Evolutionary conservation across 1,140 invertebrate species (phyloP), one percentile per base, ranked within the genome.

Genomic region (Bombus waltoni): DNA sequence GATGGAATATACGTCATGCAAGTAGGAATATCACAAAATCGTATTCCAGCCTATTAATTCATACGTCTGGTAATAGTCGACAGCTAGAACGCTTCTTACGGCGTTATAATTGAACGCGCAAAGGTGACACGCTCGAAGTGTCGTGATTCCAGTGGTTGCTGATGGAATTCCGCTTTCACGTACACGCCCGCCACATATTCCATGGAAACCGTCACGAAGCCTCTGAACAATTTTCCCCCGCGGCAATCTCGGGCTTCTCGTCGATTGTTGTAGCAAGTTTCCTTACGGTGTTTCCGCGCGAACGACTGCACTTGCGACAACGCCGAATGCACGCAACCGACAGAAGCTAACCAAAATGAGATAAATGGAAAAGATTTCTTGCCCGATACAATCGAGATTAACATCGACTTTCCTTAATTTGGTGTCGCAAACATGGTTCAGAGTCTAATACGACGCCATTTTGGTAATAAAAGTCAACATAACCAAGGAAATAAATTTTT

Each of bases 141-240:
- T 72, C 83, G 76, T 42, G 83, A 85, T 80, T 85, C 77, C 77
- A 28, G 83, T 22, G 83, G 83, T 80, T 62, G 53, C 77, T 44
- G 53, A 47, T 47, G 83, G 83, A 85, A 85, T 85, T 80, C 77
- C 83, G 57, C 32, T 65, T 80, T 40, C 76, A 25, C 66, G 66
- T 75, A 57, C 78, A 81, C 84, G 28, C 59, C 1, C 71, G 84
- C 44, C 70, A 42, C 85, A 74, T 82, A 73, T 68, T 68, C 73
- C 53, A 22, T 76, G 47, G 73, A 76, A 86, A 82, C 80, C 80
- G 85, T 86, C 85, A 53, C 53, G 65, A 86, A 86, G 53, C 80
- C 73, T 83, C 72, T 86, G 65, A 83, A 86, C 85, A 71, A 83
- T 83, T 85, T 81, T 85, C 73, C 85, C 59, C 80, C 28, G 35